Conservation (phyloP, 2,113 vertebrate genomes). For the Damaliscus lunatus region DNA sequence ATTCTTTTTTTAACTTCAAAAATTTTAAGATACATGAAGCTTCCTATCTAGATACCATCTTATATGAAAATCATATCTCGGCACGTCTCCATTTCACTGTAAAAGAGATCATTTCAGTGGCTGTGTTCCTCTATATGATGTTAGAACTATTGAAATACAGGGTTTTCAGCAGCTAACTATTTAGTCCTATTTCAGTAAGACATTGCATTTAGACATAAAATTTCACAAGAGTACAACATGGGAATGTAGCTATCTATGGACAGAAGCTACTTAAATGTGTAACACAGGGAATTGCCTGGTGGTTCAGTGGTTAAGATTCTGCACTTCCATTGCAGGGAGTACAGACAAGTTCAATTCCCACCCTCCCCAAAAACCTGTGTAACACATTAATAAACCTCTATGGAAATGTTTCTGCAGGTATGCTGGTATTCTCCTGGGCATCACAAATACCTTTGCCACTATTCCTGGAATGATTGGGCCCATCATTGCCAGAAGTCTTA, state of each 20-base stretch:
- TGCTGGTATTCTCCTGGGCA: slow-evolving; percentile 95
- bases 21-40: not conserved
- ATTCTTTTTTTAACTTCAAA: not conserved
- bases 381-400: not conserved
- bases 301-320: not conserved
- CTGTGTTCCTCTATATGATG: not conserved
- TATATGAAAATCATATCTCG: not conserved
- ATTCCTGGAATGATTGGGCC: slow-evolving; percentile 98
- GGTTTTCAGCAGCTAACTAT: not conserved
- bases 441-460: slow-evolving; percentile 97
- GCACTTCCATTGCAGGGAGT: not conserved
- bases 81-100: not conserved
- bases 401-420: slow-evolving; percentile 83
- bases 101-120: not conserved
- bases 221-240: not conserved
- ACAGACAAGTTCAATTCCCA: not conserved
- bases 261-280: not conserved
- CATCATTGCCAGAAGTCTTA: slow-evolving; percentile 91
- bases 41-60: not conserved
- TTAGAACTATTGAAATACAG: not conserved
- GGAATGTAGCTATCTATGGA: not conserved
- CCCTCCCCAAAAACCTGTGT: fast-evolving
- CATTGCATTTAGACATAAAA: not conserved
- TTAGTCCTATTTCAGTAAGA: not conserved
- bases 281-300: not conserved